Percentiles rank a stretch among this genome's conserved stretches.
phyloP scores from a whole-genome alignment of 2,888 invertebrate species.

The Ypsolopha scabrella region DNA sequence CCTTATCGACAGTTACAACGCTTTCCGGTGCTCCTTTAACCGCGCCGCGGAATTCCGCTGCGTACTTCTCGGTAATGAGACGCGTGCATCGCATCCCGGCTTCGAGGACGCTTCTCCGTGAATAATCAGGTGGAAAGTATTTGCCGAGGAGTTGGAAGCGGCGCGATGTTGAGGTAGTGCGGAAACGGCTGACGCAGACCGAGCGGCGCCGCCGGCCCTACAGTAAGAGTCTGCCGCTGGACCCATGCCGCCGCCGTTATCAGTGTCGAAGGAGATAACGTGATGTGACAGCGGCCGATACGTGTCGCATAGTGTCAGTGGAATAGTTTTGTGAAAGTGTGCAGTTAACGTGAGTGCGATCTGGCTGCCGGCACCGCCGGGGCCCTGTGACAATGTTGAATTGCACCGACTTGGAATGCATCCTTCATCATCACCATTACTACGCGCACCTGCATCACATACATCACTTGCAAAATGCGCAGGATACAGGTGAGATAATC shows the following conservation, averaged over 20 bases:
- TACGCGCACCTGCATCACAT: slow-evolving; percentile 80
- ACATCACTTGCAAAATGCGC: slow-evolving; percentile 75
- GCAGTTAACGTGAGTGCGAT: slow-evolving; percentile 48
- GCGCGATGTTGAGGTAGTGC: slow-evolving; percentile 23
- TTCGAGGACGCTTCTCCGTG: slow-evolving; percentile 17
- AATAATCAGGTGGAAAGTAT: slow-evolving; percentile 19
- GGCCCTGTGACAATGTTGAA: slow-evolving; percentile 75
- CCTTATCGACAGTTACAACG: slow-evolving; percentile 38
- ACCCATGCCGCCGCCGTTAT: slow-evolving; percentile 28
- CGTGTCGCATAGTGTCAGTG: slow-evolving; percentile 51
- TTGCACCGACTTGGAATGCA: slow-evolving; percentile 83
- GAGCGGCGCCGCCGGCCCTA: slow-evolving; percentile 38
- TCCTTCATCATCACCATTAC: slow-evolving; percentile 80
- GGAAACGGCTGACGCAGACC: slow-evolving; percentile 41
- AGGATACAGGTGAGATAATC: slow-evolving; percentile 67
- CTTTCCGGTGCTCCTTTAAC: slow-evolving; percentile 27
- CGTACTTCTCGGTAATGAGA: slow-evolving; percentile 8
- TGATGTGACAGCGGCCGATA: slow-evolving; percentile 60
- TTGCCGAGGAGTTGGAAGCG: neutral
- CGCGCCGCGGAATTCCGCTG: slow-evolving; percentile 25
- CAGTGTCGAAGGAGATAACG: slow-evolving; percentile 55
- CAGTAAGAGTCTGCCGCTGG: neutral
- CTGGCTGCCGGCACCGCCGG: slow-evolving; percentile 14
- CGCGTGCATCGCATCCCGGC: slow-evolving; percentile 28
- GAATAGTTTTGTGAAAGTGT: slow-evolving; percentile 67